Base-by-base conservation (phyloP, 2,888 invertebrate genomes). In the Eilema caniola region DNA sequence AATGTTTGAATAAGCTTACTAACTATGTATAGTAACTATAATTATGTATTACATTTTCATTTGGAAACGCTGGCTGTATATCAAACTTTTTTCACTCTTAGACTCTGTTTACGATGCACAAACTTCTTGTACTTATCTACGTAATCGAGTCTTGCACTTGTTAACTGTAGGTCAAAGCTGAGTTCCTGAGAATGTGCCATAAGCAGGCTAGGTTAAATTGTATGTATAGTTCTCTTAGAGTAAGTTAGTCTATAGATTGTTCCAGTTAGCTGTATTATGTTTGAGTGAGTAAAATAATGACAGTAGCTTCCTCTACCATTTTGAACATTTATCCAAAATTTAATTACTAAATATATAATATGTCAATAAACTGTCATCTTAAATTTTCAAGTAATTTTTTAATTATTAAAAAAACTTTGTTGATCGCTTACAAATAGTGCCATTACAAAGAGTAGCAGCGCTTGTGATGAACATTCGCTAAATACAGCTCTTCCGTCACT, bases 381-480 rank as follows among this genome's bases (percentile, higher is more conserved):
- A 16, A 16, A 41, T 41, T 16, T 47, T 4, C 4, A 47, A 3
- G 1, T 14, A 47, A 47, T 20, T 47, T 47, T 47, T 53, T 2
- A n/a, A 53, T 4, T 10, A 1, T 59, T 25, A 20, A 25, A 8
- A 14, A 20, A 25, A 14, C 4, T 7, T 33, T 53, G 24, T 33
- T n/a, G 8, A 12, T 66, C 66, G 73, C 78, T 80, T 72, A 28
- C 83, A 65, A 83, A 77, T 83, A 77, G 79, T 68, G 71, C 83
- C 82, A 76, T 31, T 20, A 60, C 70, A 37, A 60, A 75, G 69
- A 71, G 72, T 76, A 74, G 79, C 78, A 76, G 74, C 78, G 66
- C 76, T 80, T 72, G 78, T 76, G 82, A 85, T 86, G 88, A 90
- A 86, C 85, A 84, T 84, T 89, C 84, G 82, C 89, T 90, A 88